phyloP scores from a whole-genome alignment of 2,888 invertebrate species.

The Eupelmus urozonus region DNA sequence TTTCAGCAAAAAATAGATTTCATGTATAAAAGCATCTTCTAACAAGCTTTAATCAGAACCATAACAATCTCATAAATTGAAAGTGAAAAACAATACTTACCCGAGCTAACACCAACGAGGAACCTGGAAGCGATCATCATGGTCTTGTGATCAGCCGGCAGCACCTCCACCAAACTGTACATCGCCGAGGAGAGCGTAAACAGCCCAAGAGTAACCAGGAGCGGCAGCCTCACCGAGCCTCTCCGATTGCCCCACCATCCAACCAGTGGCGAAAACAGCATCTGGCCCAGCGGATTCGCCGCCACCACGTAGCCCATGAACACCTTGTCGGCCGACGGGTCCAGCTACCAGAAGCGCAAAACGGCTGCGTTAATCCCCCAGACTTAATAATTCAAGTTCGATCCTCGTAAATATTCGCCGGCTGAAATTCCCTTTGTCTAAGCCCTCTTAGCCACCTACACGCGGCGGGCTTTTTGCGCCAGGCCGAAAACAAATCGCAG shows the following conservation, averaged over 20 bases:
- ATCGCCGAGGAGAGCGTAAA: slow-evolving; percentile 86
- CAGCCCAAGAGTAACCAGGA: slow-evolving; percentile 84
- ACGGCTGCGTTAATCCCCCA: not conserved
- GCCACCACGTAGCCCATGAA: slow-evolving; percentile 91
- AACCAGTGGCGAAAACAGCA: slow-evolving; percentile 90
- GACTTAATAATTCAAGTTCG: slow-evolving; percentile 54
- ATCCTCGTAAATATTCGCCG: slow-evolving; percentile 58
- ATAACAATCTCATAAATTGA: not conserved
- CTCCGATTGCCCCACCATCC: slow-evolving; percentile 91
- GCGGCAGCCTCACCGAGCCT: slow-evolving; percentile 85
- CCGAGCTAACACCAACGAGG: slow-evolving; percentile 90
- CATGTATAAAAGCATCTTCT: slow-evolving; percentile 8
- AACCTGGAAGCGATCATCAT: slow-evolving; percentile 89
- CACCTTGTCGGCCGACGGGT: slow-evolving; percentile 88
- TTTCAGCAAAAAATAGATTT: not conserved
- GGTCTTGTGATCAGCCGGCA: slow-evolving; percentile 81
- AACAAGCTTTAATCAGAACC: not conserved
- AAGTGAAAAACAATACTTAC: slow-evolving; percentile 75
- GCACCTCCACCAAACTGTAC: slow-evolving; percentile 87
- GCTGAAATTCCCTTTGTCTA: no score
- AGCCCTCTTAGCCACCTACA: not conserved
- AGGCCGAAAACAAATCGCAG: slow-evolving; percentile 52
- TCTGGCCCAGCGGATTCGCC: slow-evolving; percentile 92
- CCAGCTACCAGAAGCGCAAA: slow-evolving; percentile 80
- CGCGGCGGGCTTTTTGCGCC: not conserved